phyloP scores from a whole-genome alignment of 2,888 invertebrate species.

The Rhagonycha fulva region DNA sequence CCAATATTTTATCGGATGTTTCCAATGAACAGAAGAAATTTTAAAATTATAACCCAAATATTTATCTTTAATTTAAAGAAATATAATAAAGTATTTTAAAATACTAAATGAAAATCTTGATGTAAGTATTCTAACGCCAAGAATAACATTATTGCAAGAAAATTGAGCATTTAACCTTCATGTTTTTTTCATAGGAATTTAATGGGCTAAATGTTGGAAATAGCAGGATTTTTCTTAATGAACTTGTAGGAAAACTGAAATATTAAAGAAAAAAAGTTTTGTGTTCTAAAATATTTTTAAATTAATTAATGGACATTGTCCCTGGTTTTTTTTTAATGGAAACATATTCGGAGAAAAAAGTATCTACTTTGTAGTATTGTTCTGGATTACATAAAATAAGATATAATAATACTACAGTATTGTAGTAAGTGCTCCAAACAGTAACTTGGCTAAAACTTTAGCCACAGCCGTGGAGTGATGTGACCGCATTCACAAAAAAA shows the following conservation, averaged over 20 bases:
- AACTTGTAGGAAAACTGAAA: not conserved
- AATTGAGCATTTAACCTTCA: not conserved
- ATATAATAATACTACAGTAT: too few species aligned
- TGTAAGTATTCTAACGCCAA: not conserved
- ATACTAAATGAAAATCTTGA: not conserved
- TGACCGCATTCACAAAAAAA: too few species aligned
- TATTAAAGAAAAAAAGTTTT: not conserved
- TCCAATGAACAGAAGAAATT: not conserved
- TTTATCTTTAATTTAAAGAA: not conserved
- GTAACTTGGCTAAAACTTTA: too few species aligned
- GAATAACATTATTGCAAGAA: not conserved
- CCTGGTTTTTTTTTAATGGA: too few species aligned
- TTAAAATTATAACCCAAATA: not conserved
- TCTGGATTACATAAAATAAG: too few species aligned
- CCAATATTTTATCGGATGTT: not conserved
- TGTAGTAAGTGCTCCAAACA: too few species aligned
- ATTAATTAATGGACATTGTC: too few species aligned
- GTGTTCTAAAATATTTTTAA: not conserved
- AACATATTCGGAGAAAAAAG: too few species aligned
- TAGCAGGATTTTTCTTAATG: not conserved
- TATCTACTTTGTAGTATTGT: too few species aligned
- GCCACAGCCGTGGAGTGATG: too few species aligned
- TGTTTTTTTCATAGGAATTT: not conserved
- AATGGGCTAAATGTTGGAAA: not conserved
- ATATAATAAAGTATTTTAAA: not conserved